Base-by-base conservation (phyloP, 2,113 vertebrate species). In the Morphnarchus princeps region DNA sequence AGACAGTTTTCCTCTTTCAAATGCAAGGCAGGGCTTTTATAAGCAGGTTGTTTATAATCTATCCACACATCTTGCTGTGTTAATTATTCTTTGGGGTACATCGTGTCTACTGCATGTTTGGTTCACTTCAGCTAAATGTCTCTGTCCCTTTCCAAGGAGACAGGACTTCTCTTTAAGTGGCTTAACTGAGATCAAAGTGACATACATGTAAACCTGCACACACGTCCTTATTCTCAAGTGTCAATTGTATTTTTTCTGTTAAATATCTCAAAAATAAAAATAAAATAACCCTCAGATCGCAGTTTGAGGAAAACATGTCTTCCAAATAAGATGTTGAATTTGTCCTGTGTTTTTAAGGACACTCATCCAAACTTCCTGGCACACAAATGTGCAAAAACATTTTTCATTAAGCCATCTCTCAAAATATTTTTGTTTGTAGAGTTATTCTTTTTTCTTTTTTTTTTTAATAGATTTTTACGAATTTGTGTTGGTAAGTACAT, bases 271-370 rank as follows among this genome's bases (percentile, higher is more conserved):
- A 78, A 89, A 74, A 61, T 3, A 17, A 43, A 61, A 18, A 10
- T 3, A 58, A 29, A 29, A 71, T 29, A 7, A 0, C 1, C 3
- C 2, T 13, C 5, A 42, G 10, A 20, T 8, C 6, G 17, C 6
- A 50, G 11, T 38, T 65, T 10, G 19, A 77, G 20, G 29, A 87
- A 88, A 82, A 59, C 3, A 14, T 4, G 1, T 16, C 12, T 58
- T 85, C 24, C 28, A 58, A 58, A 61, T 10, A 71, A 0, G 5
- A 5, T 34, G 4, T 15, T 93, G 25, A 85, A 67, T 89, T 63
- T 76, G 9, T 62, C 13, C 29, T 89, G 26, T 63, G 9, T 49
- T 83, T 72, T 87, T 50, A 72, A 85, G 66, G 80, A 49, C n/a
- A 67, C 3, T 11, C 15, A 72, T 36, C 8, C 25, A 32, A 83